Evolutionary conservation across 2,113 vertebrate genomes (phyloP).

Genomic region (Empidonax traillii): DNA sequence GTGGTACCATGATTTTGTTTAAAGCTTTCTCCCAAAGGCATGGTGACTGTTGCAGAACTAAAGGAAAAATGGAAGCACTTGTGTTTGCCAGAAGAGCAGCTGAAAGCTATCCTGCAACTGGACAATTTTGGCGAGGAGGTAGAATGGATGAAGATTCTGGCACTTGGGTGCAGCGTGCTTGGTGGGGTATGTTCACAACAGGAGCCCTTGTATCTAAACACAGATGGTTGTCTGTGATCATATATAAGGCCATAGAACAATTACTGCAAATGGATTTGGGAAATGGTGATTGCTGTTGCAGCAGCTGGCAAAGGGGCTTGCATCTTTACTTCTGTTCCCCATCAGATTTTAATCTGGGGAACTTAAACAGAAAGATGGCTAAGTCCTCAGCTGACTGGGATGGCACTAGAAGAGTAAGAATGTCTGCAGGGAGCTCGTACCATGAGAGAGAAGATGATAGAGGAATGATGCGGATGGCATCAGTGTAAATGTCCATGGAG

Average conservation of each 20-base stretch:
- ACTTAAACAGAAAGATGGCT: not conserved
- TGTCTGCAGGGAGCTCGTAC: not conserved
- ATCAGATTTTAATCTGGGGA: not conserved
- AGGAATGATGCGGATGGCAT: not conserved
- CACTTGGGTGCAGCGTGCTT: constrained; percentile 83
- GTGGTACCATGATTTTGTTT: not conserved
- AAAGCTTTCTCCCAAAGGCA: constrained; percentile 66
- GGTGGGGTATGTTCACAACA: constrained; percentile 76
- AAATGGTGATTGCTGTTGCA: not conserved
- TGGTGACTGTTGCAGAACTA: constrained; percentile 69
- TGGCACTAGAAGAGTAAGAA: not conserved
- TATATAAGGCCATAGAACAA: not conserved
- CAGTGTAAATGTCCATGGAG: not conserved
- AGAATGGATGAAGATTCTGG: constrained; percentile 87
- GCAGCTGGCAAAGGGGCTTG: not conserved
- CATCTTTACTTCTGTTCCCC: fast-evolving
- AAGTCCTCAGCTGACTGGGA: not conserved
- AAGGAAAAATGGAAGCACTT: constrained; percentile 80
- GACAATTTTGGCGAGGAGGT: constrained; percentile 70
- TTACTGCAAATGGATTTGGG: not conserved
- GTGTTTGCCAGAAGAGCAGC: constrained; percentile 78
- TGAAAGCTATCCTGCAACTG: constrained; percentile 76
- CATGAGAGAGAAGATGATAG: not conserved
- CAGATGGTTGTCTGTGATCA: fast-evolving
- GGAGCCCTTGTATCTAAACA: not conserved